Percentiles rank a stretch among this genome's conserved stretches.
phyloP scores from a whole-genome alignment of 2,888 invertebrate species.

The Cordilura impudica region DNA sequence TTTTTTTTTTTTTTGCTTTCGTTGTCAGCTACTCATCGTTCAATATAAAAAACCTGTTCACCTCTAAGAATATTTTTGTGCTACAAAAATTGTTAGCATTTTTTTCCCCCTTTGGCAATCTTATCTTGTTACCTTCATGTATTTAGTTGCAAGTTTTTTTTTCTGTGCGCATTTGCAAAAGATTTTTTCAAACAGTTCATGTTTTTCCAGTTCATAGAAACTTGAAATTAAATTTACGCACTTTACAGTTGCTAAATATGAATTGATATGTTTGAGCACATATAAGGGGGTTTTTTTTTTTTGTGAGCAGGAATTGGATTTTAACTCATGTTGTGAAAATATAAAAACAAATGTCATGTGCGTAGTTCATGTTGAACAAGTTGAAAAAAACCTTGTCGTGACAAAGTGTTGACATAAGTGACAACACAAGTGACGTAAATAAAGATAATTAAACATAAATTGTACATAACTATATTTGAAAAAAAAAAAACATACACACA shows the following conservation, averaged over 20 bases:
- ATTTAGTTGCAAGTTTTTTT: constrained; percentile 16
- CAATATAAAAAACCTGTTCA: constrained; percentile 54
- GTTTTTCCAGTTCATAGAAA: constrained; percentile 35
- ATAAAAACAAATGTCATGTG: constrained; percentile 54
- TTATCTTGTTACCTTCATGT: background rate
- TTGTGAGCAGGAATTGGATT: constrained; percentile 25
- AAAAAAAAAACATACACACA: too few relatives aligned
- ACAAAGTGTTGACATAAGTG: constrained; percentile 27
- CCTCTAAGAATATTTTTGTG: background rate
- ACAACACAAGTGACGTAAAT: constrained; percentile 26
- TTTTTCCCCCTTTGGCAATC: background rate
- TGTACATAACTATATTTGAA: background rate
- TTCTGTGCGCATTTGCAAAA: constrained; percentile 23
- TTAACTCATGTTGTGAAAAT: constrained; percentile 31
- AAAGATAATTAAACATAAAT: constrained; percentile 19
- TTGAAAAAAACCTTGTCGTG: constrained; percentile 37
- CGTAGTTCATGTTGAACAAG: constrained; percentile 61
- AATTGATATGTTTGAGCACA: background rate
- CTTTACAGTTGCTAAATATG: constrained; percentile 48
- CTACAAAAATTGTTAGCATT: background rate
- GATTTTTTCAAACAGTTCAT: constrained; percentile 47
- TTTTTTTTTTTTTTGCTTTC: background rate
- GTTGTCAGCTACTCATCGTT: background rate
- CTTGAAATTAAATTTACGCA: constrained; percentile 46
- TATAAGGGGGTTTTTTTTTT: background rate